Conservation (phyloP, 2,888 invertebrate species). For the Thymelicus acteon region DNA sequence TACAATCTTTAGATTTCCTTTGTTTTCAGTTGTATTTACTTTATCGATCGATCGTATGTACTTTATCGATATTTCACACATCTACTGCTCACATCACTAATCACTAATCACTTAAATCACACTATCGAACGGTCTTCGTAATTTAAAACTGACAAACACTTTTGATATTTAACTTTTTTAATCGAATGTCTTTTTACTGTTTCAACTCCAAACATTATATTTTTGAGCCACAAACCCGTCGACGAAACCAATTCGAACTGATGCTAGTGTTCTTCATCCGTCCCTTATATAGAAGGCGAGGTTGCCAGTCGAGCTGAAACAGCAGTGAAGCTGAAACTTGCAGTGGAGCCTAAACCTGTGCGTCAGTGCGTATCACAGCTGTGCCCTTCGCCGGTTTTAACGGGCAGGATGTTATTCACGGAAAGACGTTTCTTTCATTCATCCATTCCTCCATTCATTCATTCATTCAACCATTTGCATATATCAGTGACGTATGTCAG, state of each 20-base stretch:
- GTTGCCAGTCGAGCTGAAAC: slow-evolving; percentile 60
- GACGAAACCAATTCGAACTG: slow-evolving; percentile 50
- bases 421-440: background rate
- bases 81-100: too few species aligned
- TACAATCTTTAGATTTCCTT: too few species aligned
- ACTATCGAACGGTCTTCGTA: too few species aligned
- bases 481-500: background rate
- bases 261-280: slow-evolving; percentile 44
- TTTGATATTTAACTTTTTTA: too few species aligned
- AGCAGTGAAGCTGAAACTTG: slow-evolving; percentile 63
- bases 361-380: slow-evolving; percentile 58
- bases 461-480: background rate
- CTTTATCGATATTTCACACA: too few species aligned
- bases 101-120: too few species aligned
- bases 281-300: slow-evolving; percentile 57
- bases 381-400: slow-evolving; percentile 30
- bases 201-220: background rate
- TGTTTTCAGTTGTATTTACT: too few species aligned
- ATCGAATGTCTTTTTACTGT: too few species aligned
- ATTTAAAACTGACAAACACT: too few species aligned
- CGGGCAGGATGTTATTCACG: slow-evolving; percentile 5
- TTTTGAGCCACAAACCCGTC: slow-evolving; percentile 3
- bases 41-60: too few species aligned
- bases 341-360: slow-evolving; percentile 58
- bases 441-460: background rate